Evolutionary conservation across 2,888 invertebrate genomes (phyloP), one percentile per base, ranked within the genome.

Genomic region (Tuta absoluta): DNA sequence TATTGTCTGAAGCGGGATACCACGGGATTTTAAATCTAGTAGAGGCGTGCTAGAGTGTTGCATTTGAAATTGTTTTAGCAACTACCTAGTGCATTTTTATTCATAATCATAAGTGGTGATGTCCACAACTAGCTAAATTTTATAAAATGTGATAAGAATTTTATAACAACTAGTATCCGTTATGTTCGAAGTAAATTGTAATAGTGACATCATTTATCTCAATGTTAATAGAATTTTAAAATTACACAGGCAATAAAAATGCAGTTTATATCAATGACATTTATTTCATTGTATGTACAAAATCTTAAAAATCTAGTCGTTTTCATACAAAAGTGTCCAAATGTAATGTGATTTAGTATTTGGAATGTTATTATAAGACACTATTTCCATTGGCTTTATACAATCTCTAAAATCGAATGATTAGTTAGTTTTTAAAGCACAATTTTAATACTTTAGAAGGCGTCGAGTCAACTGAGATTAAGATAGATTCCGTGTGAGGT

Each of bases 251-350:
- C 37, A 65, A 60, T 73, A 69, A 75, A 73, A 80, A 79, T 77
- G 80, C 82, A 80, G 82, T 75, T 81, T 86, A 84, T 85, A 83
- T 87, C 87, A 91, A 90, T 90, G 89, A 89, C 91, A 91, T 91
- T 91, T 91, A 91, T 91, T 89, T 89, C 84, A 87, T 89, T 88
- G 86, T 91, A 91, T 91, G 90, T 91, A 91, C 91, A 91, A 91
- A 91, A 91, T 85, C 91, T 91, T 90, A 90, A 67, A 89, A 85
- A 89, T 86, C 88, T 91, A 90, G 81, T 82, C 78, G 77, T 88
- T 85, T 81, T 85, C 87, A 84, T 91, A 91, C 89, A 91, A 91
- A 91, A 91, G 89, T 91, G 89, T 90, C 89, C 87, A 91, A 90
- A 88, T 88, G 84, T 86, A 83, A 86, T 78, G 82, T 85, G 86